Evolutionary conservation across 2,888 invertebrate genomes (phyloP).

Genomic region (Opisthograptis luteolata): DNA sequence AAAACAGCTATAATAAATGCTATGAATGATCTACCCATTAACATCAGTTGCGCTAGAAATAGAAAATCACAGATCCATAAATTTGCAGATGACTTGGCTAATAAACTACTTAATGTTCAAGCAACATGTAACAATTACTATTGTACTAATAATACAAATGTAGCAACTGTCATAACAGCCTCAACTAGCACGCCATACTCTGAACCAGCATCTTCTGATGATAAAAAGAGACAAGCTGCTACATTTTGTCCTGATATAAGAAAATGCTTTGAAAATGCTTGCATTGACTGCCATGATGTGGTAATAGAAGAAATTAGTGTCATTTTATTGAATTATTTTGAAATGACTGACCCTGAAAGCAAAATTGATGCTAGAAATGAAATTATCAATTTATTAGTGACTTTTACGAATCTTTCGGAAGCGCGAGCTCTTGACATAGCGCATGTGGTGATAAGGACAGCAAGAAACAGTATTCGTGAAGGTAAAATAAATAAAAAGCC

Average conservation of each 20-base stretch:
- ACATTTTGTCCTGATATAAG: constrained; percentile 14
- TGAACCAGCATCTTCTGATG: neutral
- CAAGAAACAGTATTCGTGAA: constrained; percentile 13
- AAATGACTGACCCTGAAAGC: constrained; percentile 12
- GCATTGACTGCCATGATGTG: constrained; percentile 4
- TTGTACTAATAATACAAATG: neutral
- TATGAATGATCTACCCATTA: constrained; percentile 19
- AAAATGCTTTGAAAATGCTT: constrained; percentile 21
- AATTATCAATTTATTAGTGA: constrained; percentile 28
- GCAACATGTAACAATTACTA: neutral
- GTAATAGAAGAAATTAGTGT: constrained; percentile 15
- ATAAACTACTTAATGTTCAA: constrained; percentile 20
- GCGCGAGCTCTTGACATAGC: constrained; percentile 32
- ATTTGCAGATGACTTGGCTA: constrained; percentile 28
- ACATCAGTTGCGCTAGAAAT: constrained; percentile 6
- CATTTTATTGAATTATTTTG: constrained; percentile 15
- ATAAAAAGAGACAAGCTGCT: neutral
- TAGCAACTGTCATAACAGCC: neutral
- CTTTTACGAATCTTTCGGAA: constrained; percentile 27
- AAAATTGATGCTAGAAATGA: constrained; percentile 23
- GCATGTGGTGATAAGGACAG: constrained; percentile 15
- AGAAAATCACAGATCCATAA: neutral
- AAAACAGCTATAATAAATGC: constrained; percentile 23
- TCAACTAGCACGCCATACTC: neutral
- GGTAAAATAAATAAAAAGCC: neutral